phyloP scores from a whole-genome alignment of 2,888 invertebrate genomes.

The Junonia oenone region DNA sequence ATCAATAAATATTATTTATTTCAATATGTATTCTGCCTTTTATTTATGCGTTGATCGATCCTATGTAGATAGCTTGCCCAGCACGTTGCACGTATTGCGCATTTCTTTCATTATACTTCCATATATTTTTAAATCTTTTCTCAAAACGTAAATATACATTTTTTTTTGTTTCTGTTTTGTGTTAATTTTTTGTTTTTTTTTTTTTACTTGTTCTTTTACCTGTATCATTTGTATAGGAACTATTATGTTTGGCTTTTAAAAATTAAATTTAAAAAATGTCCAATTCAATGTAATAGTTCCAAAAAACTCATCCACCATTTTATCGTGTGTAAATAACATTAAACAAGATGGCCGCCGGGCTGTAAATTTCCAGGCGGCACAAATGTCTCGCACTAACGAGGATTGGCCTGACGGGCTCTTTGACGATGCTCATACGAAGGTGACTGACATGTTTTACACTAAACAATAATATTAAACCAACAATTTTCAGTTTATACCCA shows the following conservation, averaged over 20 bases:
- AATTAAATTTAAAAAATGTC: background rate
- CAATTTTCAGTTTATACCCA: slow-evolving; percentile 27
- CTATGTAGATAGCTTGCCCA: slow-evolving; percentile 19
- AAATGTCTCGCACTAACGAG: slow-evolving; percentile 50
- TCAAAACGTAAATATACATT: background rate
- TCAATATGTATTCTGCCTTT: slow-evolving; percentile 41
- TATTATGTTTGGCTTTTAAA: slow-evolving; percentile 23
- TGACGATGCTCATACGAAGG: slow-evolving; percentile 74
- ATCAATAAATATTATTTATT: slow-evolving; percentile 46
- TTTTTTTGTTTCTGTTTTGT: background rate
- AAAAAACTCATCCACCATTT: slow-evolving; percentile 43
- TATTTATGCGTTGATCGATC: slow-evolving; percentile 37
- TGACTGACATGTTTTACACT: slow-evolving; percentile 51
- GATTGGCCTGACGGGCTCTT: slow-evolving; percentile 68
- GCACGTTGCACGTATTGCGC: slow-evolving; percentile 15
- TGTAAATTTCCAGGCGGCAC: slow-evolving; percentile 58
- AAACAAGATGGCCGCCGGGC: slow-evolving; percentile 57
- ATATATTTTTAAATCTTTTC: no score
- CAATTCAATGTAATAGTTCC: slow-evolving; percentile 24
- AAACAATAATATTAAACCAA: slow-evolving; percentile 20
- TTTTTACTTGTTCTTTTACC: slow-evolving; percentile 7
- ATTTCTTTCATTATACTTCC: no score
- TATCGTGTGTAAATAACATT: slow-evolving; percentile 66
- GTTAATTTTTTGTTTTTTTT: background rate
- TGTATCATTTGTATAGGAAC: slow-evolving; percentile 5